Evolutionary conservation across 2,797 vertebrate species (phyloP), one percentile per base, ranked within the genome.

Genomic region (Aphelocoma californica): DNA sequence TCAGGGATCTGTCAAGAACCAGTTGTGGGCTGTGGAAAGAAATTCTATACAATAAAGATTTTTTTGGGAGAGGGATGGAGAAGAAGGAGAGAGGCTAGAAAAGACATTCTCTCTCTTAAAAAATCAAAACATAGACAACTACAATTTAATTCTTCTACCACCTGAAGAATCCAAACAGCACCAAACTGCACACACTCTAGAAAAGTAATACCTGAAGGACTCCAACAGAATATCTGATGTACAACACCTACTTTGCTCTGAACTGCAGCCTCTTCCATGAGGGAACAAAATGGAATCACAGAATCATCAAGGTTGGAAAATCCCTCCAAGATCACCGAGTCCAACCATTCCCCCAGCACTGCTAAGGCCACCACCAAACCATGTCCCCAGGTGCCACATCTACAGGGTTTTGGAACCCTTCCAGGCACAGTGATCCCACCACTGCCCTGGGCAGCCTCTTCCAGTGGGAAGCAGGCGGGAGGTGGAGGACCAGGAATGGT

Each of bases 381-480:
- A 20, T 0, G 18, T 65, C 45, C 34, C 60, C 28, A 48, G 2
- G 53, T 23, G 47, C 58, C 45, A 79, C 45, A 31, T 10, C 18
- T 7, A 6, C 10, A 14, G 62, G 18, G 15, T 0, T 34, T 31
- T 3, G 20, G 12, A 51, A 40, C 47, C 10, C 26, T 24, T 66
- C 15, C 34, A 36, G 73, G 18, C 58, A 44, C 48, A 13, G 28
- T 3, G 34, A 71, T 19, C 10, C 32, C 65, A 77, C 14, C 44
- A 12, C 50, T 38, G 48, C 50, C 45, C 67, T 18, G 20, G 26
- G 62, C 48, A 61, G 34, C 48, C 24, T 28, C 31, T 7, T 9
- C 58, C 53, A 32, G 9, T 1, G 53, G 44, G 57, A 70, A 19
- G 20, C 3, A 6, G 19, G n/a, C 0, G 3, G 29, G 7, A 6